Conservation (phyloP, 2,888 invertebrate species). For the Galerucella pusilla region DNA sequence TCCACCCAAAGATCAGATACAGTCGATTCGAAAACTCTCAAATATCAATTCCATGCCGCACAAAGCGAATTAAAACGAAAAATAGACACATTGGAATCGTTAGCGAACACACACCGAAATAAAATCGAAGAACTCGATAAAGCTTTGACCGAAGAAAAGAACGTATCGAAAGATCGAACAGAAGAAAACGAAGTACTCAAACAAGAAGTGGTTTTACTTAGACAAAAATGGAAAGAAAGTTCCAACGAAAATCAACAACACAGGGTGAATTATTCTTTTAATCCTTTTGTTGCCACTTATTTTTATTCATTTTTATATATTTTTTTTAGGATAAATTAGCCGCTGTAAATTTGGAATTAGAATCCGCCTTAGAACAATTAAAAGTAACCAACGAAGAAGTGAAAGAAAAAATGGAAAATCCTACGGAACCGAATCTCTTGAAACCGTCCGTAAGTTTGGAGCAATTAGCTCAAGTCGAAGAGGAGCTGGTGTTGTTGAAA, state of each 20-base stretch:
- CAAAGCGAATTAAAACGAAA: slow-evolving; percentile 60
- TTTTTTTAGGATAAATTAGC: slow-evolving; percentile 17
- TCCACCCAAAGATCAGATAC: slow-evolving; percentile 42
- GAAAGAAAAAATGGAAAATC: slow-evolving; percentile 48
- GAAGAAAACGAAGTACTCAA: slow-evolving; percentile 56
- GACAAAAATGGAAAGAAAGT: slow-evolving; percentile 66
- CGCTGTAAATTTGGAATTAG: slow-evolving; percentile 15
- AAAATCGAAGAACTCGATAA: slow-evolving; percentile 57
- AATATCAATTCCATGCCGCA: slow-evolving; percentile 62
- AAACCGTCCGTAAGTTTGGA: slow-evolving; percentile 59
- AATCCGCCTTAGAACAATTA: slow-evolving; percentile 38
- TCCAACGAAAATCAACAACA: slow-evolving; percentile 67
- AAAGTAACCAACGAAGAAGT: slow-evolving; percentile 60
- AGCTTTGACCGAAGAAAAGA: slow-evolving; percentile 54
- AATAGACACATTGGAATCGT: slow-evolving; percentile 59
- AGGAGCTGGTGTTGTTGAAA: slow-evolving; percentile 79
- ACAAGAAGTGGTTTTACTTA: slow-evolving; percentile 58
- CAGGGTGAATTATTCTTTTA: slow-evolving; percentile 57
- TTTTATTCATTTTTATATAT: not conserved
- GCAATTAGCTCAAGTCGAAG: slow-evolving; percentile 74
- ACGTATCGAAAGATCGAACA: slow-evolving; percentile 50
- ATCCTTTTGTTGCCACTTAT: not conserved
- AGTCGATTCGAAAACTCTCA: slow-evolving; percentile 62
- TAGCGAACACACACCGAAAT: slow-evolving; percentile 54
- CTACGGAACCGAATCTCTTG: slow-evolving; percentile 57